phyloP scores from a whole-genome alignment of 1,140 invertebrate genomes.

The Procambarus clarkii region DNA sequence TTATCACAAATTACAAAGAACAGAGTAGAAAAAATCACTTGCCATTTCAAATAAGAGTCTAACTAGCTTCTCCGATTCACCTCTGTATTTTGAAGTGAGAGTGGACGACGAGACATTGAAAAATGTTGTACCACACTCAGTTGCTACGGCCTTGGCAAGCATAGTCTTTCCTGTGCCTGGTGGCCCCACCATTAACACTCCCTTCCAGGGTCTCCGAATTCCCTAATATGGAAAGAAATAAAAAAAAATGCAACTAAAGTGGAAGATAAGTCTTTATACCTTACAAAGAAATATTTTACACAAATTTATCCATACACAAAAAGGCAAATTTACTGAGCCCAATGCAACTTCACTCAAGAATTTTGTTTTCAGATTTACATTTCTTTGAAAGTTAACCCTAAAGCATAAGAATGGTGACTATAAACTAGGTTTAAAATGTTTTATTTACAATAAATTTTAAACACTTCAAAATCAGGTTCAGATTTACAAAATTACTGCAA shows the following conservation, averaged over 20 bases:
- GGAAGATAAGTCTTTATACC: too few relatives aligned
- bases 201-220: conserved; percentile 94
- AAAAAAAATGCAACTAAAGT: not conserved
- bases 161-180: conserved; percentile 99
- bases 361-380: too few relatives aligned
- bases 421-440: too few relatives aligned
- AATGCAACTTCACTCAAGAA: too few relatives aligned
- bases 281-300: too few relatives aligned
- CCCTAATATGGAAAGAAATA: conserved; percentile 79
- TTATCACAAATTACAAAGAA: not conserved
- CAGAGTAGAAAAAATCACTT: conserved; percentile 73
- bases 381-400: too few relatives aligned
- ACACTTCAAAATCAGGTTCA: too few relatives aligned
- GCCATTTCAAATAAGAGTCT: conserved; percentile 98
- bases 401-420: too few relatives aligned
- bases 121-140: conserved; percentile 99
- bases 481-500: too few relatives aligned
- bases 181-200: conserved; percentile 97
- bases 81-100: conserved; percentile 97
- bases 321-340: too few relatives aligned
- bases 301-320: too few relatives aligned
- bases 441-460: too few relatives aligned
- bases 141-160: conserved; percentile 99
- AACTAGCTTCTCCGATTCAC: conserved; percentile 99
- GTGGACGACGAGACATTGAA: conserved; percentile 99